These are phyloP conservation scores for Poeciliopsis gracilis DNA, from an alignment of 2,797 vertebrate species.

Conservation along the genomic window DNA sequence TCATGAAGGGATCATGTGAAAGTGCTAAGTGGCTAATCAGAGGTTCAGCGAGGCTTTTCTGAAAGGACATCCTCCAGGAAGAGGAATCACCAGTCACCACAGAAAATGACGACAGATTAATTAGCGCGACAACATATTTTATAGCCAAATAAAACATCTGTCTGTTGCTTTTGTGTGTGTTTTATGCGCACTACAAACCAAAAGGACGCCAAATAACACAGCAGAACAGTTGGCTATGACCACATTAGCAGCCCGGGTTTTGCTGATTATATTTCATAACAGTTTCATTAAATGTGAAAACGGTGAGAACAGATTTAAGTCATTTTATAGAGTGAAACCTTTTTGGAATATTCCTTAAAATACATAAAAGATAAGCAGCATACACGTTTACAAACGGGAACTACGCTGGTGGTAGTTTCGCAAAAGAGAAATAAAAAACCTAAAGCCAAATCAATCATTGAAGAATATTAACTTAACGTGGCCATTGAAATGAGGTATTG, in stretches of 20 bases:
- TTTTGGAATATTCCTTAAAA: too few species aligned
- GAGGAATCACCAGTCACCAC: neutral
- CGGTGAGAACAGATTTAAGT: too few species aligned
- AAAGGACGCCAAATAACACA: neutral
- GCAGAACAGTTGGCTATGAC: neutral
- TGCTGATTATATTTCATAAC: too few species aligned
- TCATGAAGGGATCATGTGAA: neutral
- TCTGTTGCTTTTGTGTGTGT: neutral
- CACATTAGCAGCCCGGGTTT: too few species aligned
- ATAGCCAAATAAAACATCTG: neutral
- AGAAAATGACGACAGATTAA: neutral
- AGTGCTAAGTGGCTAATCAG: neutral
- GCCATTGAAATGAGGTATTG: neutral
- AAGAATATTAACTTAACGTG: neutral
- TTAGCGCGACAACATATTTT: neutral
- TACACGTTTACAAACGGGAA: neutral
- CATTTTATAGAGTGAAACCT: too few species aligned
- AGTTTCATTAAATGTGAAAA: too few species aligned
- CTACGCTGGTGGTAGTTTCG: neutral
- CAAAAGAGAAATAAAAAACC: neutral
- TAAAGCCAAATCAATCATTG: neutral
- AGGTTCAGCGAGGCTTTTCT: neutral
- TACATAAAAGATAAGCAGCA: neutral
- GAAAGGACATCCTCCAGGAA: neutral
- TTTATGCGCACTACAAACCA: neutral